Conservation (phyloP, 2,797 vertebrate genomes). For the Alcedo atthis region DNA sequence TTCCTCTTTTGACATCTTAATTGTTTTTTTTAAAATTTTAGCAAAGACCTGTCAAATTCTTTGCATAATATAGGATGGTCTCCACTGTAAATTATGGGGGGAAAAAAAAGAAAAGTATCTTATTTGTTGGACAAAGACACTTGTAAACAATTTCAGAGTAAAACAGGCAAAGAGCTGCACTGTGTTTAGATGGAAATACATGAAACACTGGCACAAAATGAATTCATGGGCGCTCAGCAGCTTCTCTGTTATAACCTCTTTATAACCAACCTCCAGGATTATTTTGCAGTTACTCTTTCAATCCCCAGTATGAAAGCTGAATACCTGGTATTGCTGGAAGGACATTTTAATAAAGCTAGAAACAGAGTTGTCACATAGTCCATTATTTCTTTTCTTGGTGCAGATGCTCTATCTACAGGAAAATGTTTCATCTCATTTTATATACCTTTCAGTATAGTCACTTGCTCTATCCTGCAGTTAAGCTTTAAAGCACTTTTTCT, state of each 20-base stretch:
- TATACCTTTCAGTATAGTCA: neutral
- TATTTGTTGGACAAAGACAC: slow-evolving; percentile 35
- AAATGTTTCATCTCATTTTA: neutral
- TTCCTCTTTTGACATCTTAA: slow-evolving; percentile 77
- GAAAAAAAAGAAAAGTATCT: slow-evolving; percentile 46
- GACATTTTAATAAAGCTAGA: neutral
- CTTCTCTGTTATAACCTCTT: neutral
- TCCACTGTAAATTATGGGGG: slow-evolving; percentile 57
- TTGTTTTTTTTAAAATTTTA: slow-evolving; percentile 75
- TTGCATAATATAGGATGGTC: slow-evolving; percentile 65
- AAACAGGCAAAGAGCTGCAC: slow-evolving; percentile 8
- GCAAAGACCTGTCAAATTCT: slow-evolving; percentile 72
- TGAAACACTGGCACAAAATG: neutral
- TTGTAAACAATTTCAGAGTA: slow-evolving; percentile 44
- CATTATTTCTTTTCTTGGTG: neutral
- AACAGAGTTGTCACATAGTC: neutral
- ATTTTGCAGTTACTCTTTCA: neutral
- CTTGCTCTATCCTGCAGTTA: neutral
- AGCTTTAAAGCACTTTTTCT: neutral
- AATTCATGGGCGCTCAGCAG: neutral
- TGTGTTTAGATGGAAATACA: neutral
- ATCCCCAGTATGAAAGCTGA: neutral
- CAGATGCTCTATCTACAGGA: neutral
- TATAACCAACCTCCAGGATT: neutral
- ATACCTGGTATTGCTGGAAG: neutral